Percentiles rank a stretch among this genome's conserved stretches.
Conservation (phyloP, 2,888 invertebrate species). For the Brachyptera risi region DNA sequence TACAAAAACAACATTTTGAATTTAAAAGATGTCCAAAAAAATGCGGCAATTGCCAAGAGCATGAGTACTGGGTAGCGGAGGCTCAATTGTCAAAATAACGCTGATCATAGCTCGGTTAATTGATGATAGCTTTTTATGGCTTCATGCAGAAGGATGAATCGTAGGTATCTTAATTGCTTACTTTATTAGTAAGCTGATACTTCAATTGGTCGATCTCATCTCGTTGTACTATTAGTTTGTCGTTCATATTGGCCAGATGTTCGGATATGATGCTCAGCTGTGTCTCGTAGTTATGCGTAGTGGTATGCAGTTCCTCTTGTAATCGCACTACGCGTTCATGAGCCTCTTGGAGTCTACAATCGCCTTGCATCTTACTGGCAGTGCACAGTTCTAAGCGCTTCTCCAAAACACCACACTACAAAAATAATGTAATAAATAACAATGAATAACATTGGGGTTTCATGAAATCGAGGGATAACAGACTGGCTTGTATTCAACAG, state of each 20-base stretch:
- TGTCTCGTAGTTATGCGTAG: constrained; percentile 59
- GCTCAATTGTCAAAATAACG: no score
- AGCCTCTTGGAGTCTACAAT: constrained; percentile 51
- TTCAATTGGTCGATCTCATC: constrained; percentile 70
- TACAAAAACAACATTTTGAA: no score
- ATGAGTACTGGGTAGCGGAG: no score
- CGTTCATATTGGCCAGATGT: constrained; percentile 73
- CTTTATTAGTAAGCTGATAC: constrained; percentile 50
- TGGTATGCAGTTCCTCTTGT: constrained; percentile 67
- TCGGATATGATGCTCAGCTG: constrained; percentile 74
- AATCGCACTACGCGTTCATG: constrained; percentile 48
- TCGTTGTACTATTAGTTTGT: constrained; percentile 77
- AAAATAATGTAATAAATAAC: constrained; percentile 11
- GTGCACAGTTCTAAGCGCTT: constrained; percentile 54
- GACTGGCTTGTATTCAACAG: no score
- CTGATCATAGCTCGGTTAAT: no score
- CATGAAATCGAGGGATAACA: no score
- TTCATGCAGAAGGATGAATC: no score
- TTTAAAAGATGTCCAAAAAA: no score
- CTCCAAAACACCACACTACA: constrained; percentile 52
- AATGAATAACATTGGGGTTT: no score
- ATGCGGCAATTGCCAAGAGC: no score
- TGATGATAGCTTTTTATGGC: no score
- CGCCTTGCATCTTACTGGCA: constrained; percentile 48
- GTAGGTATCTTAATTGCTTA: no score